Percentiles rank a stretch among this genome's conserved stretches.
phyloP scores from a whole-genome alignment of 2,113 vertebrate genomes.

The Potamarius usumacintae region DNA sequence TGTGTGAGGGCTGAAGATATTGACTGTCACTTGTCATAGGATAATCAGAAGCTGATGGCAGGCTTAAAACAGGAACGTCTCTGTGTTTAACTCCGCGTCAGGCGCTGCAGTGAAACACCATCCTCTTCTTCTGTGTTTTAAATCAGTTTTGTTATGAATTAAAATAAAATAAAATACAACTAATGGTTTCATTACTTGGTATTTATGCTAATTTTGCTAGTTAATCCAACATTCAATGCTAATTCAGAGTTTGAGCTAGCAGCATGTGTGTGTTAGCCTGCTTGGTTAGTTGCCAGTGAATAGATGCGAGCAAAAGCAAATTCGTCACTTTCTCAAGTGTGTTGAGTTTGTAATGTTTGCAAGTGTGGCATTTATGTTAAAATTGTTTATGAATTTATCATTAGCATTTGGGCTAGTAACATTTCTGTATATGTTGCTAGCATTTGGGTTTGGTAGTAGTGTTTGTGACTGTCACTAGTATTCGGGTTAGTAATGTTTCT shows the following conservation, averaged over 20 bases:
- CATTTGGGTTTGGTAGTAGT: not conserved
- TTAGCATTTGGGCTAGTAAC: not conserved
- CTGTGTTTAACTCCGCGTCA: not conserved
- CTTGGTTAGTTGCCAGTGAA: not conserved
- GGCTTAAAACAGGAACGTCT: not conserved
- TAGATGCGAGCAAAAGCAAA: not conserved
- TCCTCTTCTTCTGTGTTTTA: not conserved
- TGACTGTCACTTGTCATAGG: constrained; percentile 25
- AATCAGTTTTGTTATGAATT: not conserved
- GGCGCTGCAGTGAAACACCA: not conserved
- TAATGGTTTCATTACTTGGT: not conserved
- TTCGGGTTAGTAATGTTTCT: not conserved
- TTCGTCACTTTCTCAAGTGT: not conserved
- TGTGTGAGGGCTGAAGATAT: constrained; percentile 27
- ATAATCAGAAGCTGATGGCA: constrained; percentile 9
- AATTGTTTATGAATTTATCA: not conserved
- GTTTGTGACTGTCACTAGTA: not conserved
- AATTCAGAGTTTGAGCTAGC: not conserved
- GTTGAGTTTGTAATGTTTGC: not conserved
- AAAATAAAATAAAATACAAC: too few species aligned
- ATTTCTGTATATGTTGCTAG: not conserved
- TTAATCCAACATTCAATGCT: not conserved
- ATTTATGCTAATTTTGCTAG: not conserved
- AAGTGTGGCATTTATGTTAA: not conserved
- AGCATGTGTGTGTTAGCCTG: not conserved